These are phyloP conservation scores for Oikopleura dioica DNA, from an alignment of 23 tunicate species.

Conservation along the genomic window DNA sequence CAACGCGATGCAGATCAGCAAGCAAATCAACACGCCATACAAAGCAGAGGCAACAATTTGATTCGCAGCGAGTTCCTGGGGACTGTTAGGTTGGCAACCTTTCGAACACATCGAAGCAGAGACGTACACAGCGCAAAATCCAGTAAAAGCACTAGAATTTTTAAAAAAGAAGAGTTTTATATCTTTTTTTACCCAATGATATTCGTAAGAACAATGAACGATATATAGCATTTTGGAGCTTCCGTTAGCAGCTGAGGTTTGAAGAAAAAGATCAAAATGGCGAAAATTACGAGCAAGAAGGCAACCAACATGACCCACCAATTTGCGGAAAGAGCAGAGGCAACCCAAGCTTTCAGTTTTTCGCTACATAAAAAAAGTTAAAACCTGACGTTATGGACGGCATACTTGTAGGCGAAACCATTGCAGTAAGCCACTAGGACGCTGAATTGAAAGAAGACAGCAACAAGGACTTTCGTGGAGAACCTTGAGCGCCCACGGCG, in stretches of 20 bases:
- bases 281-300: background rate
- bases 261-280: background rate
- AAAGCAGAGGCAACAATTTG: background rate
- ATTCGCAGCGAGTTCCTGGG: background rate
- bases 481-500: background rate
- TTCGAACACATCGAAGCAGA: no score
- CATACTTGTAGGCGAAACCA: conserved; percentile 2
- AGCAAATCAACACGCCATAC: background rate
- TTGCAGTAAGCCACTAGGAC: background rate
- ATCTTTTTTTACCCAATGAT: no score
- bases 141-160: background rate
- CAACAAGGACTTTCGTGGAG: background rate
- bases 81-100: background rate
- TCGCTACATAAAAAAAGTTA: no score
- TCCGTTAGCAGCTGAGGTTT: background rate
- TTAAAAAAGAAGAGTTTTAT: background rate
- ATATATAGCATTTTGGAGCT: conserved; percentile 7
- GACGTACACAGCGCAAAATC: background rate
- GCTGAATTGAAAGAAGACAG: background rate
- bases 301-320: background rate
- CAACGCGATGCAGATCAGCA: background rate
- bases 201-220: background rate
- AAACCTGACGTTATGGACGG: no score
- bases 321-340: background rate
- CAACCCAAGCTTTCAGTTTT: background rate